Base-by-base conservation (phyloP, 2,888 invertebrate species). In the Neocrepidodera transversa region DNA sequence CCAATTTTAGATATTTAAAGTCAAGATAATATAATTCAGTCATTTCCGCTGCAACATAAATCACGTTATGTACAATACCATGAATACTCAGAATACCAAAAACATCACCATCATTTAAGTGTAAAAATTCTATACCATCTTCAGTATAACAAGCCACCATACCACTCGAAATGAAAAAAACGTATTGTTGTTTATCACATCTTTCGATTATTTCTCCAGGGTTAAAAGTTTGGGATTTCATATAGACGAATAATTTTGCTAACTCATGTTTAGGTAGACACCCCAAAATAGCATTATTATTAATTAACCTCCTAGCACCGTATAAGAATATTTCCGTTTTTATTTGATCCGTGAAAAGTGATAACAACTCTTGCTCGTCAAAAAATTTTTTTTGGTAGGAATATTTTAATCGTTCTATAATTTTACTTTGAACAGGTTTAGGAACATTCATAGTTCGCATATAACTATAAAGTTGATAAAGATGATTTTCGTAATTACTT, bases 361-460 rank as follows among this genome's bases (percentile, higher is more conserved):
- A 60, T 8, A 74, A 48, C 5, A 51, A 14, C 10, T 67, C 73
- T 1, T 79, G 75, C 60, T 85, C 85, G 64, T 81, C 80, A 70
- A 83, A 85, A 65, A 82, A 85, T 26, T 76, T 76, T 55, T 81
- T 81, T 64, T 82, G 82, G 66, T 81, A 85, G 48, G 79, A 79
- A 70, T 83, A 82, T 49, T 81, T 78, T 67, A 84, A 85, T 68
- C 82, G 84, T 5, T 76, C 75, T 2, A 79, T 69, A 5, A 86
- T 74, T 4, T 82, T 79, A 28, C 78, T 73, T 68, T 80, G 79
- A 11, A 85, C 69, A 6, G 73, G 62, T 10, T 70, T 62, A 0
- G 85, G 82, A n/a, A 85, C 77, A 62, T 82, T 81, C 67, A 83
- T 83, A 43, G 82, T 79, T 2, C 72, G 73, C 78, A 84, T 83